Conservation (phyloP, 2,797 vertebrate species). For the Avahi laniger region DNA sequence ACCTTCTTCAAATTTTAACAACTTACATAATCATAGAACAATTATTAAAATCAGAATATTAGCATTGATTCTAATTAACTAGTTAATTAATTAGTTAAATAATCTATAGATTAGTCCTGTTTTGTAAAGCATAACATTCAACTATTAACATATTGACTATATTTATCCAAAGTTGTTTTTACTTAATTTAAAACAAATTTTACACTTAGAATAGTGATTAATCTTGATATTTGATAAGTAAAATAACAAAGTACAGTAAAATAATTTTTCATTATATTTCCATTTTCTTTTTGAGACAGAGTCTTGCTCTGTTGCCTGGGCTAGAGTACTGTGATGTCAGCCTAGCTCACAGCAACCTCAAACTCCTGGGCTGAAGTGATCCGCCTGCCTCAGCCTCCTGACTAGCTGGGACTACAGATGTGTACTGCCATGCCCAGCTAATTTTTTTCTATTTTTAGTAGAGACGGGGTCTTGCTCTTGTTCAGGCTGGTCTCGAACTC, state of each 20-base stretch:
- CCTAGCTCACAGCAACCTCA: no score
- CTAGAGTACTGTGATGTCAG: no score
- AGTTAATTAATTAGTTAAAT: background rate
- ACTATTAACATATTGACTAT: background rate
- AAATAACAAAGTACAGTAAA: background rate
- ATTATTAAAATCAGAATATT: background rate
- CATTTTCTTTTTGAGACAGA: background rate
- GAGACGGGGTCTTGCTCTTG: no score
- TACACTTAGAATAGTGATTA: background rate
- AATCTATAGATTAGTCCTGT: background rate
- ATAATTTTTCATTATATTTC: background rate
- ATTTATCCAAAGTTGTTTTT: background rate
- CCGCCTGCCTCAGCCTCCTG: no score
- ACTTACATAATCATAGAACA: background rate
- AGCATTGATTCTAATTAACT: background rate
- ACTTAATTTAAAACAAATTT: background rate
- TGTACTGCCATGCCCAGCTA: no score
- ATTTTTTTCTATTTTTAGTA: no score
- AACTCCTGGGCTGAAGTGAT: no score
- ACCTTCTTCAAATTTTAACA: background rate
- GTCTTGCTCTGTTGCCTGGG: no score
- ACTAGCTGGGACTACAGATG: no score
- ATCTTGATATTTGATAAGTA: conserved; percentile 5
- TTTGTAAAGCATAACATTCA: background rate
- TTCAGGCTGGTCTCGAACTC: no score